Percentiles rank a stretch among this genome's conserved stretches.
Conservation (phyloP, 2,888 invertebrate species). For the Zaprionus bogoriensis region DNA sequence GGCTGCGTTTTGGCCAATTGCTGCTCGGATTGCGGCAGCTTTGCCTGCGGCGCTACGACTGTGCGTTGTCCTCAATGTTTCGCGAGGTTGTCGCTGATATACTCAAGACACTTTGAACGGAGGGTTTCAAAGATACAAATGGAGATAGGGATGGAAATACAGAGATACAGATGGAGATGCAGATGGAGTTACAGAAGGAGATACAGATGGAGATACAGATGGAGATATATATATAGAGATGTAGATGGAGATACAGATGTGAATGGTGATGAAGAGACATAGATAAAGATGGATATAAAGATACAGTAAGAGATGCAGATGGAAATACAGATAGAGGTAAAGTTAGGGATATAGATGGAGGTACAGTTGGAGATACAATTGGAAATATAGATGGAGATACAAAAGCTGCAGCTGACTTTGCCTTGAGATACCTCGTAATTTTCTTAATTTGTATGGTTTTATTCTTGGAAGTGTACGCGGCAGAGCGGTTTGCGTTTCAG, state of each 20-base stretch:
- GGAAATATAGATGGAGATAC: neutral
- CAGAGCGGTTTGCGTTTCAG: neutral
- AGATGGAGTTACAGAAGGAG: neutral
- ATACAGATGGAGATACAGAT: neutral
- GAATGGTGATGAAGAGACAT: neutral
- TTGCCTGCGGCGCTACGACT: constrained; percentile 79
- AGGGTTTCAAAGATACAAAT: neutral
- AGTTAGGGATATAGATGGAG: too few relatives aligned
- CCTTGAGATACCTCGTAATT: neutral
- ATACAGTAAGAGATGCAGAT: too few relatives aligned
- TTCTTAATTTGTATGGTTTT: neutral
- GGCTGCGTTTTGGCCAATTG: constrained; percentile 81
- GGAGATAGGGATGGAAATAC: neutral
- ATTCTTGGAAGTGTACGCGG: neutral
- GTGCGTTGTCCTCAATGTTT: constrained; percentile 77
- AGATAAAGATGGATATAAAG: too few relatives aligned
- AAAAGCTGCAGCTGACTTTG: too few relatives aligned
- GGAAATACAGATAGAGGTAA: too few relatives aligned
- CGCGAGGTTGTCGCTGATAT: constrained; percentile 78
- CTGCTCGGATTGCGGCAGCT: constrained; percentile 80
- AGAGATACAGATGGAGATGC: neutral
- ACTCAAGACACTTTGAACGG: constrained; percentile 49
- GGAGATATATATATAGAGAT: too few relatives aligned
- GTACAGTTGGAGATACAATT: too few relatives aligned
- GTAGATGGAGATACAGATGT: too few relatives aligned